Base-by-base conservation (phyloP, 2,888 invertebrate species). In the Parapristionchus giblindavisi region DNA sequence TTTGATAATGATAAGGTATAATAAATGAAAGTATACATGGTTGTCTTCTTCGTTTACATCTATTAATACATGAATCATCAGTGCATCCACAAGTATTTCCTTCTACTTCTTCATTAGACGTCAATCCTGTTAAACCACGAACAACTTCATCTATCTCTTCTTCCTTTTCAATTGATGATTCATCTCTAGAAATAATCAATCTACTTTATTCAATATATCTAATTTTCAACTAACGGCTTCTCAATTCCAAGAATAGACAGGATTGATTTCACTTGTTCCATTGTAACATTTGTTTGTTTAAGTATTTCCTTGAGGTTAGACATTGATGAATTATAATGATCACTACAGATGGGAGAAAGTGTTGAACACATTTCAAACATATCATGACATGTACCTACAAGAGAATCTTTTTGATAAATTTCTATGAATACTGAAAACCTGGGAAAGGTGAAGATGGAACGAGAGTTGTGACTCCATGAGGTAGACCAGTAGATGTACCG, bases 91-190 rank as follows among this genome's bases (percentile, higher is more conserved):
- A 66, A n/a, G n/a, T n/a, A n/a, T n/a, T n/a, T 11, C 48, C 48
- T 27, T 51, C 51, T 24, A 32, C 40, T 21, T 48, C 5, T 34
- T 66, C 66, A 29, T 66, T 51, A 1, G 48, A 51, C 5, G 43
- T 34, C 8, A 51, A 51, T 66, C 66, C 66, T 36, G 66, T 51
- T 11, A 66, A 32, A 32, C 66, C 66, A 3, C 66, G 48, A 24
- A 66, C 51, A 4, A 66, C 66, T 51, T 66, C 66, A 17, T 66
- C 66, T 51, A 66, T 51, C 32, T 66, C 66, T 34, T 66, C 66
- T 34, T 48, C 36, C 43, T 66, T 51, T 29, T 66, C 66, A n/a
- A 48, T 66, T 17, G 63, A 63, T 38, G 63, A n/a, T n/a, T n/a
- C n/a, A n/a, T n/a, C n/a, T n/a, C n/a, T n/a, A n/a, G n/a, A n/a